Base-by-base conservation (phyloP, 2,888 invertebrate species). In the Agrotis segetum region DNA sequence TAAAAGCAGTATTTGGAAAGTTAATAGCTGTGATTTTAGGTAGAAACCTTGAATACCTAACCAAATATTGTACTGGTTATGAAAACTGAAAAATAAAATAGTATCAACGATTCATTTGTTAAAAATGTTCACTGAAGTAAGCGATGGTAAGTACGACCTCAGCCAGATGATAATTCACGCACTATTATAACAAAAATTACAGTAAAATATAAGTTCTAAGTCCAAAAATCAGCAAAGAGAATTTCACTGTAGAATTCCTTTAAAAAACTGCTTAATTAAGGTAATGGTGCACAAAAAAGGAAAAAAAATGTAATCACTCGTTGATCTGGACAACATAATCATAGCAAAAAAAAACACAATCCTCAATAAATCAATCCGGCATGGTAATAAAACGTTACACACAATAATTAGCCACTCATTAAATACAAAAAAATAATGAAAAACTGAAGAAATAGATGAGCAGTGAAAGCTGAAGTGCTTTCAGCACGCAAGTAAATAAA, bases 331-430 rank as follows among this genome's bases (percentile, higher is more conserved):
- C 44, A 40, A 16, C 44, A 61, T 65, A 44, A 78, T 66, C n/a
- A 29, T 7, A 40, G 3, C 1, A 44, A 72, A 79, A 68, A 64
- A 58, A 52, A 56, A 7, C 9, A 13, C 19, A 13, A 6, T 50
- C 60, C 47, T 19, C 13, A 58, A 73, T 83, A 66, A 79, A 79
- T 79, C 67, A 68, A 83, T 73, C 80, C 21, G 0, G 11, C 46
- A 53, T 58, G 49, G 53, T 78, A 71, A 78, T 77, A 68, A 21
- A 82, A 66, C 62, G 64, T 29, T 59, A 78, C 62, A 78, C 62
- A 66, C 60, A 79, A 61, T 79, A 82, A 83, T 74, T 83, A 79
- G 67, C 66, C 11, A 53, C 46, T 78, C 67, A 79, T 80, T 82
- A 78, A 56, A 66, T 40, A 64, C 49, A 69, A 77, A 81, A 66